These are phyloP conservation scores for Steinernema feltiae DNA, from an alignment of 1,140 invertebrate genomes.

Conservation along the genomic window DNA sequence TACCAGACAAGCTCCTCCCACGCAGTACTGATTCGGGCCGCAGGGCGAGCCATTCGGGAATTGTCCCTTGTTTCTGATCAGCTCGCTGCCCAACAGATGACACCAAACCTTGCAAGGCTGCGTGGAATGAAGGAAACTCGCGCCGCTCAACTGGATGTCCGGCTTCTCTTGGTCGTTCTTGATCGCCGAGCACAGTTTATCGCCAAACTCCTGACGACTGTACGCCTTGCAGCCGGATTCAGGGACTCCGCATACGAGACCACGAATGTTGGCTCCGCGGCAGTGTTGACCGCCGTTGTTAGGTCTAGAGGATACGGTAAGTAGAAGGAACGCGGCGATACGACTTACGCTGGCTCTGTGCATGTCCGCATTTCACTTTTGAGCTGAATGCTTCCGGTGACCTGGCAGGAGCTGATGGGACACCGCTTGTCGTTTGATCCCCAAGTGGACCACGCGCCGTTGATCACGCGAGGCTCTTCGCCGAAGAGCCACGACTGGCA, in stretches of 20 bases:
- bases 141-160: conserved; percentile 51
- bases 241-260: conserved; percentile 46
- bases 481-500: conserved; percentile 38
- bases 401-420: conserved; percentile 52
- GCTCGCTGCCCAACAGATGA: conserved; percentile 51
- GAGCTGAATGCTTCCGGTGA: conserved; percentile 51
- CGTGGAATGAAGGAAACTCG: conserved; percentile 49
- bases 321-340: neutral
- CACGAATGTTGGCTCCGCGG: conserved; percentile 44
- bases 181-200: conserved; percentile 50
- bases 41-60: conserved; percentile 57
- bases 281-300: conserved; percentile 53
- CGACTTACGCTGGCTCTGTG: conserved; percentile 54
- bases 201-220: conserved; percentile 50
- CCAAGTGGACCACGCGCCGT: conserved; percentile 56
- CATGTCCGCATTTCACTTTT: conserved; percentile 54
- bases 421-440: conserved; percentile 50
- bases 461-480: conserved; percentile 34
- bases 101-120: conserved; percentile 58
- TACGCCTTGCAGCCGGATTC: conserved; percentile 45
- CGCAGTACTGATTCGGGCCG: conserved; percentile 50
- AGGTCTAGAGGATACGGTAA: conserved; percentile 39
- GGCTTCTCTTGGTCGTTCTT: conserved; percentile 46
- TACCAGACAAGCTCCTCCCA: conserved; percentile 47
- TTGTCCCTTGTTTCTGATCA: conserved; percentile 57